phyloP scores from a whole-genome alignment of 2,113 vertebrate genomes.

The Toxostoma redivivum region DNA sequence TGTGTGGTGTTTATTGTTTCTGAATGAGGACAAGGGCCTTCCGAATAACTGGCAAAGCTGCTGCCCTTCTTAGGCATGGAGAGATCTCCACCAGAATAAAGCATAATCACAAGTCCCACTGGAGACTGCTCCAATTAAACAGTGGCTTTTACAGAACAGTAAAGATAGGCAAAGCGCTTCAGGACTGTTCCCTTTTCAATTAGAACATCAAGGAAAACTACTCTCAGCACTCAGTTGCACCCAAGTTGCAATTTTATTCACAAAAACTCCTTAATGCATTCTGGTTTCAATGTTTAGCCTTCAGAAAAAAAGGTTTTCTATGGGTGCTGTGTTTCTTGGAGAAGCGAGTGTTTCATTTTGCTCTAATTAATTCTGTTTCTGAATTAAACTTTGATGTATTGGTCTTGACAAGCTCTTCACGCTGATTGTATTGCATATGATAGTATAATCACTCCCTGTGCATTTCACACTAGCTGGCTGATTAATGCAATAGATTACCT shows the following conservation, averaged over 20 bases:
- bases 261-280: constrained; percentile 25
- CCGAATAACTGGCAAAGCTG: constrained; percentile 36
- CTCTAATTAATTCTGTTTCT: constrained; percentile 78
- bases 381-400: constrained; percentile 83
- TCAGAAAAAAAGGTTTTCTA: constrained; percentile 22
- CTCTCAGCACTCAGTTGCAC: not conserved
- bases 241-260: constrained; percentile 26
- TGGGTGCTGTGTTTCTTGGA: constrained; percentile 58
- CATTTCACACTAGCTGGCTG: constrained; percentile 74
- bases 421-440: constrained; percentile 78
- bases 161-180: not conserved
- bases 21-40: not conserved
- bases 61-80: not conserved
- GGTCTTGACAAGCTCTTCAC: constrained; percentile 77
- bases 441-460: constrained; percentile 79
- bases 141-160: not conserved
- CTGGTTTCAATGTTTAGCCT: not conserved
- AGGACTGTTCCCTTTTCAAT: not conserved
- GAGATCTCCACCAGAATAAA: constrained; percentile 8
- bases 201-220: constrained; percentile 20
- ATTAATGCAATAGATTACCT: constrained; percentile 80
- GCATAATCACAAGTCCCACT: not conserved
- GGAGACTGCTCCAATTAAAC: constrained; percentile 15
- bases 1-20: not conserved
- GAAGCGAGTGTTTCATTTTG: constrained; percentile 75